Evolutionary conservation across 35 echinoderm and acorn worm genomes (phyloP).

Genomic region (Heliocidaris tuberculata): DNA sequence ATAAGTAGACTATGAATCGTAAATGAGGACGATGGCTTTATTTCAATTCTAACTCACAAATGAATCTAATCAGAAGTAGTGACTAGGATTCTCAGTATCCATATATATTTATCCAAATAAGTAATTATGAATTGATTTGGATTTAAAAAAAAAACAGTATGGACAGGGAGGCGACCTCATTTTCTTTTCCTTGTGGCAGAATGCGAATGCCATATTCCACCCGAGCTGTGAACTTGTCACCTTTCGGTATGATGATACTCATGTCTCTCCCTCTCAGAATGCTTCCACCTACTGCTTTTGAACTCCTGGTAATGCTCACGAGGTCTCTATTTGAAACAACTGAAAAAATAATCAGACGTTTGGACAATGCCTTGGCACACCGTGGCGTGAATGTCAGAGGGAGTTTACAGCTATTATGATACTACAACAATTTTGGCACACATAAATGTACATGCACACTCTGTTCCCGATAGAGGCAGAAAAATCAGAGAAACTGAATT

Average conservation of each 20-base stretch:
- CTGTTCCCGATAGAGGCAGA: too few species aligned
- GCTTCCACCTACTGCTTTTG: neutral
- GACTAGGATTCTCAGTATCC: neutral
- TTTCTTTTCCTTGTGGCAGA: neutral
- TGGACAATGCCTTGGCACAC: too few species aligned
- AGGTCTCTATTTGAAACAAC: too few species aligned
- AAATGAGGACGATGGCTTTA: neutral
- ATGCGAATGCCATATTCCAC: neutral
- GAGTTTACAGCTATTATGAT: too few species aligned
- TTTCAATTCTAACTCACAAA: neutral
- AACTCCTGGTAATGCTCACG: neutral
- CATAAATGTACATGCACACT: too few species aligned
- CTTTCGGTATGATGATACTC: neutral
- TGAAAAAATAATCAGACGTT: too few species aligned
- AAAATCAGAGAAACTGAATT: too few species aligned
- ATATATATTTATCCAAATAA: neutral
- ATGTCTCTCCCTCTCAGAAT: neutral
- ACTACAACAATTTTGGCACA: too few species aligned
- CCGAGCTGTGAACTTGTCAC: neutral
- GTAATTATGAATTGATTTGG: neutral
- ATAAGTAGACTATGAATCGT: neutral
- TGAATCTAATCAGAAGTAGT: neutral
- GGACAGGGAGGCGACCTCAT: neutral
- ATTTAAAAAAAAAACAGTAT: neutral
- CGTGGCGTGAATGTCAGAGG: too few species aligned